Base-by-base conservation (phyloP, 2,113 vertebrate species). In the Cygnus atratus region DNA sequence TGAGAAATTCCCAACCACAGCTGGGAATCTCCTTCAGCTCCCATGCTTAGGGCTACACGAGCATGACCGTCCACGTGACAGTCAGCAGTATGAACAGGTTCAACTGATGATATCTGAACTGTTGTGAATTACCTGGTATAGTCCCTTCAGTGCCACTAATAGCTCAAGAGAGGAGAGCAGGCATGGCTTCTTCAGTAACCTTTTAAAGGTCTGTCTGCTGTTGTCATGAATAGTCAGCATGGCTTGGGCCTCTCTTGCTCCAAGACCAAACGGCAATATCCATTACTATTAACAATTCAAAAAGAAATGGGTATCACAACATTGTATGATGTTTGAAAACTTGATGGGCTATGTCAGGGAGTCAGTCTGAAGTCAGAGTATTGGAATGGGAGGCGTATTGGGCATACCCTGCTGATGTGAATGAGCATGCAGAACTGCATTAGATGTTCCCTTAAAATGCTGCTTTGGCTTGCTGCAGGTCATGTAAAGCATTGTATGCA, bases 11-110 rank as follows among this genome's bases (percentile, higher is more conserved):
- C 14, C 2, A 7, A 18, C 48, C 72, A 44, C 9, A 19, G 11
- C 0, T 80, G n/a, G 85, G 41, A 71, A 37, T 74, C 13, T 71
- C 37, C 65, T 24, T 0, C 7, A 33, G n/a, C 3, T 81, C 25
- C 61, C 0, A 0, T 46, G 33, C 7, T 61, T 6, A 9, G 79
- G 25, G 72, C 43, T 52, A 9, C 35, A 15, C 17, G 13, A 12
- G 17, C 0, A 6, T n/a, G 62, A 37, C 35, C 41, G 11, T 28
- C 35, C 16, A 13, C 29, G 2, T 48, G n/a, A 12, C 46, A 59
- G 46, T 44, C 75, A 57, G 57, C 22, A 15, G 17, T 0, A 8
- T 20, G 46, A 75, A 10, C 7, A 11, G 86, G 54, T 54, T 67
- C 17, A 25, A 17, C 26, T 29, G 63, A 13, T 75, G 6, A 2